Evolutionary conservation across 2,113 vertebrate species (phyloP).

Genomic region (Megaleporinus macrocephalus): DNA sequence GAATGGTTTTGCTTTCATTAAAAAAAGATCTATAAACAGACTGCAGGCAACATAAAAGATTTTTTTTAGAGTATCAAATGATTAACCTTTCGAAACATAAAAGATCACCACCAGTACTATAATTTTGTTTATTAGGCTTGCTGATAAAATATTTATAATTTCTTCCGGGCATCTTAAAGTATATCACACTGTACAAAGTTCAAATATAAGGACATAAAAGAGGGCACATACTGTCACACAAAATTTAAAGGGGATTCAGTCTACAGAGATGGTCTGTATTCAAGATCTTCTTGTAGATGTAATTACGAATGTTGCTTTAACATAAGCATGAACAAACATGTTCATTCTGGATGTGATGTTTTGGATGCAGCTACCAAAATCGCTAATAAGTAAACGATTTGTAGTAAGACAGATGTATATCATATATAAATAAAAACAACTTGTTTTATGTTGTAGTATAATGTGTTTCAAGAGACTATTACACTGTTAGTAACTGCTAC

Average conservation of each 20-base stretch:
- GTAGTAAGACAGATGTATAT: neutral
- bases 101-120: neutral
- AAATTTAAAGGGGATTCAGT: no score
- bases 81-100: neutral
- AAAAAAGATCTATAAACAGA: no score
- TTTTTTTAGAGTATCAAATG: neutral
- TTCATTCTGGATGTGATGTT: neutral
- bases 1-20: no score
- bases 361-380: neutral
- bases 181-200: constrained; percentile 27
- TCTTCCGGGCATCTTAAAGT: neutral
- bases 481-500: neutral
- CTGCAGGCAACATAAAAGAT: neutral
- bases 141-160: constrained; percentile 21
- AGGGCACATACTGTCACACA: no score
- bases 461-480: neutral
- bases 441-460: neutral
- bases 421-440: neutral
- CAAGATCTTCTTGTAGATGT: neutral
- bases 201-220: no score
- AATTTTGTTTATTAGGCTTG: constrained; percentile 1
- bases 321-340: no score
- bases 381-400: neutral
- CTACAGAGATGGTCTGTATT: no score
- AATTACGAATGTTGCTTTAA: constrained; percentile 1